Percentiles rank a stretch among this genome's conserved stretches.
Evolutionary conservation across 1,140 invertebrate species (phyloP).

Genomic region (Melanaphis sacchari): DNA sequence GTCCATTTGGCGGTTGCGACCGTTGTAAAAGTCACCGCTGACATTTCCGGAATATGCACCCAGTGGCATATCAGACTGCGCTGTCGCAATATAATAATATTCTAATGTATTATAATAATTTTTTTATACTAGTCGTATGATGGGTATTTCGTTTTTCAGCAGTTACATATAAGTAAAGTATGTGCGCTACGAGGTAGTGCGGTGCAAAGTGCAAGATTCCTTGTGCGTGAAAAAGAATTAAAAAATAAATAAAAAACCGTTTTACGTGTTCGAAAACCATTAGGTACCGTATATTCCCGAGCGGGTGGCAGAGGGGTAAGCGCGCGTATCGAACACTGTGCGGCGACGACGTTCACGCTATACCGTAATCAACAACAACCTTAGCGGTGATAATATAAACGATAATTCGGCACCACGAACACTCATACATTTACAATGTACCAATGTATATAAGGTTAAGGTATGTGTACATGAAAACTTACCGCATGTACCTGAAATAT

Average conservation of each 20-base stretch:
- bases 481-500: not conserved
- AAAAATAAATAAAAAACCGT: not conserved
- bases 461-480: not conserved
- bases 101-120: not conserved
- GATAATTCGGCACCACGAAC: not conserved
- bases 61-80: not conserved
- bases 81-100: not conserved
- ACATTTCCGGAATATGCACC: not conserved
- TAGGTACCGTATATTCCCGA: not conserved
- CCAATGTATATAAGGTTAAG: not conserved
- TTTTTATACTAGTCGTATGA: not conserved
- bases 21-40: not conserved
- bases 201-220: not conserved
- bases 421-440: not conserved
- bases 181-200: not conserved
- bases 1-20: not conserved
- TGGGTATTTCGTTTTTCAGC: not conserved
- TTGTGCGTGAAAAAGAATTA: not conserved
- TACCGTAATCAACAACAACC: constrained; percentile 12
- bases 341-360: constrained; percentile 2
- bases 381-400: not conserved
- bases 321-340: not conserved
- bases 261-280: constrained; percentile 49
- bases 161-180: not conserved
- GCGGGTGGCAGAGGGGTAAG: not conserved